phyloP scores from a whole-genome alignment of 2,113 vertebrate genomes.

The Leptocoma aspasia region DNA sequence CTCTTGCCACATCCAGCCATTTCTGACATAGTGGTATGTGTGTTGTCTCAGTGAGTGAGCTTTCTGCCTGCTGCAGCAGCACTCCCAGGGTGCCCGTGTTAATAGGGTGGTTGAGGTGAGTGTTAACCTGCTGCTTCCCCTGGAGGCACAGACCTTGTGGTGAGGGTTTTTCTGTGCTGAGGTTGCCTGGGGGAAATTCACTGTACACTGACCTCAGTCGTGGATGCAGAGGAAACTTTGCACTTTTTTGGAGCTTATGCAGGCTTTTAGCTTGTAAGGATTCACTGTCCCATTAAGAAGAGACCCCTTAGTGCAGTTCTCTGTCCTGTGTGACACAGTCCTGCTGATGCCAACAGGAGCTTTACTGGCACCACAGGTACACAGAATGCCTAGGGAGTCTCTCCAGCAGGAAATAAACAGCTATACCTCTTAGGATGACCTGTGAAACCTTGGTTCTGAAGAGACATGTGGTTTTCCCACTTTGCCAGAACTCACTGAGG shows the following conservation, averaged over 20 bases:
- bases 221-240: not conserved
- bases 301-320: not conserved
- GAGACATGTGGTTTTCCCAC: not conserved
- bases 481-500: not conserved
- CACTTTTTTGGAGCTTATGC: not conserved
- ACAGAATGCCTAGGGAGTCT: not conserved
- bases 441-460: not conserved
- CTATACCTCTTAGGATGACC: not conserved
- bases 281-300: not conserved
- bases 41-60: not conserved
- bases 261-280: not conserved
- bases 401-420: not conserved
- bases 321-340: accelerated
- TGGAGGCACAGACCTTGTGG: not conserved
- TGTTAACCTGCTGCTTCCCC: not conserved
- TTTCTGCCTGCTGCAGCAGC: not conserved
- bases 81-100: not conserved
- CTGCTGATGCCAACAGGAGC: not conserved
- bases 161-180: not conserved
- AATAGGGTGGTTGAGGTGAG: not conserved
- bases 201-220: not conserved
- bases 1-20: not conserved
- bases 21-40: not conserved
- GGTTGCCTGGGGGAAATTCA: not conserved
- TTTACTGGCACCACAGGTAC: not conserved